These are phyloP conservation scores for Danio albolineatus DNA, from an alignment of 2,797 vertebrate species.

Conservation along the genomic window DNA sequence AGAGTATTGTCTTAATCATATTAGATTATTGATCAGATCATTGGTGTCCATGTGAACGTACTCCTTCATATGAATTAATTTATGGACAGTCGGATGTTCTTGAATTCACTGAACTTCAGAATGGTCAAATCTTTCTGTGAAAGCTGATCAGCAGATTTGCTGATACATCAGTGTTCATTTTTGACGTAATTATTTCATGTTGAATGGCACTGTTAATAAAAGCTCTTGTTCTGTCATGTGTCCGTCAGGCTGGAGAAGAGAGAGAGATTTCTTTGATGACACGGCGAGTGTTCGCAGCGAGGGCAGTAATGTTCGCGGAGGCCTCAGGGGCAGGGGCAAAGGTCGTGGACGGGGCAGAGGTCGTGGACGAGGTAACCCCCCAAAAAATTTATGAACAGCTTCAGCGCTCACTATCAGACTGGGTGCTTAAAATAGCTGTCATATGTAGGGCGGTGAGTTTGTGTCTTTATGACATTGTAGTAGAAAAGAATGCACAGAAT, in stretches of 20 bases:
- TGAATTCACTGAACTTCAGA: background rate
- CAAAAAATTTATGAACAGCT: too few relatives aligned
- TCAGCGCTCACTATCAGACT: background rate
- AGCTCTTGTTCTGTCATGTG: background rate
- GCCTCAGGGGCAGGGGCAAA: conserved; percentile 84
- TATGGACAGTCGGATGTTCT: background rate
- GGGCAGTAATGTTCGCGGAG: conserved; percentile 76
- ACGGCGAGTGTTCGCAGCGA: conserved; percentile 84
- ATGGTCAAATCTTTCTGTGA: background rate
- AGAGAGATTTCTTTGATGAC: conserved; percentile 86
- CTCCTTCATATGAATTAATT: background rate
- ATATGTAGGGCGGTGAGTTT: background rate
- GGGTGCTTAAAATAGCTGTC: background rate
- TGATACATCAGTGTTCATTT: background rate
- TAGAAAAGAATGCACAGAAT: background rate
- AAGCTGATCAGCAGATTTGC: conserved; percentile 2
- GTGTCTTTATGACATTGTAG: background rate
- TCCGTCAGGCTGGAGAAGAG: conserved; percentile 85
- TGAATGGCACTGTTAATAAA: background rate
- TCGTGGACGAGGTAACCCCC: conserved; percentile 83
- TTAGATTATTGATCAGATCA: too few relatives aligned
- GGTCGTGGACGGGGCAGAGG: conserved; percentile 89
- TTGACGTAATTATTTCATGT: background rate
- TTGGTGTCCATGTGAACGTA: too few relatives aligned
- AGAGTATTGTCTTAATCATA: too few relatives aligned